Conservation (phyloP, 2,113 vertebrate species). For the Cephalopholis sonnerati region DNA sequence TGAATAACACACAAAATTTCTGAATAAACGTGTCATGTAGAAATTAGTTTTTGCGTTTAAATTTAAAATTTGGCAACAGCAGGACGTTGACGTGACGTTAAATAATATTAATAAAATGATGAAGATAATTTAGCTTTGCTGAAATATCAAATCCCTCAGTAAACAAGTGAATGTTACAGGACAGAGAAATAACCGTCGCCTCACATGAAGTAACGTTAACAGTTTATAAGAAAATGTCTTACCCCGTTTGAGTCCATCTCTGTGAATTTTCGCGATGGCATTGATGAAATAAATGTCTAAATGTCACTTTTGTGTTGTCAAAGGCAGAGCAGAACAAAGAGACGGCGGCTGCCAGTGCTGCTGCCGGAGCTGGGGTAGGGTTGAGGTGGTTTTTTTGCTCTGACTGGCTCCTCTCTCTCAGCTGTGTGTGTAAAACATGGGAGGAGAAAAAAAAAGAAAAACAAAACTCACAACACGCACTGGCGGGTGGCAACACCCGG, state of each 20-base stretch:
- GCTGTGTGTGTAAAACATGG: slow-evolving; percentile 86
- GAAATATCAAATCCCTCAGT: neutral
- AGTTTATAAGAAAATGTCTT: slow-evolving; percentile 54
- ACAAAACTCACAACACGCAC: slow-evolving; percentile 82
- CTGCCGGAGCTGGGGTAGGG: slow-evolving; percentile 64
- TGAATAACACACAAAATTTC: neutral
- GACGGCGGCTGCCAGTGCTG: slow-evolving; percentile 68
- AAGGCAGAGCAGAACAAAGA: slow-evolving; percentile 82
- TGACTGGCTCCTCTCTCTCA: slow-evolving; percentile 83
- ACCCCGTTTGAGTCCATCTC: slow-evolving; percentile 81
- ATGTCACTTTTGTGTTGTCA: slow-evolving; percentile 62
- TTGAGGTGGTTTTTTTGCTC: slow-evolving; percentile 73
- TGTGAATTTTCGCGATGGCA: slow-evolving; percentile 74
- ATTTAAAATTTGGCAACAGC: neutral
- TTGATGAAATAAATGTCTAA: slow-evolving; percentile 43
- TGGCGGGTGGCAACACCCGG: slow-evolving; percentile 80
- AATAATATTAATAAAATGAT: neutral
- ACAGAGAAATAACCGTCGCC: slow-evolving; percentile 3
- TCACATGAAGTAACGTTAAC: neutral
- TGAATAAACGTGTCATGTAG: neutral
- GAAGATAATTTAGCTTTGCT: neutral
- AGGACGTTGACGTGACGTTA: neutral
- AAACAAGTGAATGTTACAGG: slow-evolving; percentile 42
- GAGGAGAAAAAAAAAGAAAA: slow-evolving; percentile 77
- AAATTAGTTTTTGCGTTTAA: neutral